phyloP scores from a whole-genome alignment of 2,113 vertebrate species.

The Petrocephalus zakoni region DNA sequence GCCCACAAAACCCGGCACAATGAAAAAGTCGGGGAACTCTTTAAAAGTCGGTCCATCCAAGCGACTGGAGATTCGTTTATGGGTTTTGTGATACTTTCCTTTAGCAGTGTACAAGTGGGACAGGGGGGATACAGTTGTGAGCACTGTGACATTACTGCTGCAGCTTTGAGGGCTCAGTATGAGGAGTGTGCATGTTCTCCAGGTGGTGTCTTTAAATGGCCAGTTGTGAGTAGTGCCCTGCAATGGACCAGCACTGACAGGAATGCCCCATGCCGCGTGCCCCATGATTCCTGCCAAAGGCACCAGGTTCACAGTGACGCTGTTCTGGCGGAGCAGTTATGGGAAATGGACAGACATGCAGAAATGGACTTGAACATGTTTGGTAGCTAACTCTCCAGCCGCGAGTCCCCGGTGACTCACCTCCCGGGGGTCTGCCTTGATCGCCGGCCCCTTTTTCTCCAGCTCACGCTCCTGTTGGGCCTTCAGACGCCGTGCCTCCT shows the following conservation, averaged over 20 bases:
- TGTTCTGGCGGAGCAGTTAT: neutral
- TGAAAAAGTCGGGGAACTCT: neutral
- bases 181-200: neutral
- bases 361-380: neutral
- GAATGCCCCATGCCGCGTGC: neutral
- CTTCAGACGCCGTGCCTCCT: constrained; percentile 57
- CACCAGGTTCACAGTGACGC: neutral
- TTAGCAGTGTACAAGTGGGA: neutral
- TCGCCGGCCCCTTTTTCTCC: constrained; percentile 28
- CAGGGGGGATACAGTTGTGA: neutral
- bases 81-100: neutral
- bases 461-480: constrained; percentile 54
- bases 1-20: neutral
- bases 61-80: neutral
- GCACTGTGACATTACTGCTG: neutral
- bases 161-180: neutral
- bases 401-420: constrained; percentile 23
- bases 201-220: neutral
- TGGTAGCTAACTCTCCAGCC: neutral
- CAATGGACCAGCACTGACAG: neutral
- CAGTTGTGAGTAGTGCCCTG: neutral
- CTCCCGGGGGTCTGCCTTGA: constrained; percentile 49
- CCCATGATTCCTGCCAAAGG: neutral
- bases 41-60: neutral
- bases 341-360: neutral